These are phyloP conservation scores for Venturia canescens DNA, from an alignment of 1,140 invertebrate species.

Conservation along the genomic window DNA sequence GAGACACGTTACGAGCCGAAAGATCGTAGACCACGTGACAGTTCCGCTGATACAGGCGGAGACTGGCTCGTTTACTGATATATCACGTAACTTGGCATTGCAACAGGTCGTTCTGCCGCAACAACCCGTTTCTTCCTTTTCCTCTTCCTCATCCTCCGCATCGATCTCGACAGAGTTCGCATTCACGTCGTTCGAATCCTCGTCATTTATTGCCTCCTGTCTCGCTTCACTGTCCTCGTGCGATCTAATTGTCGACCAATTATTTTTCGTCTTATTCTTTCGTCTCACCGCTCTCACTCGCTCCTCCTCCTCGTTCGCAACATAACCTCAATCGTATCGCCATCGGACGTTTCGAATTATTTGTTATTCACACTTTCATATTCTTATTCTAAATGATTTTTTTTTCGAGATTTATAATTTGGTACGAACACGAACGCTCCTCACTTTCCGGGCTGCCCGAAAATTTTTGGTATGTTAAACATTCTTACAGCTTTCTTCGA, in stretches of 20 bases:
- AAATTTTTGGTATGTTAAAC: too few relatives aligned
- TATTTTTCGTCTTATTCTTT: constrained; percentile 2
- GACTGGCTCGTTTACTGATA: constrained; percentile 59
- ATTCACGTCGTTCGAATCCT: not conserved
- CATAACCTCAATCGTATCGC: not conserved
- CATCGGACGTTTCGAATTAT: not conserved
- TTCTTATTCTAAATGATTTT: not conserved
- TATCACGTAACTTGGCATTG: constrained; percentile 57
- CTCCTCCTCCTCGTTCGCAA: not conserved
- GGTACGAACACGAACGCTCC: not conserved
- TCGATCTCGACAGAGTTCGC: constrained; percentile 11
- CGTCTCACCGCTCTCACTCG: too few relatives aligned
- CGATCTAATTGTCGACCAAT: constrained; percentile 25
- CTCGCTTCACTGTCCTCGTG: not conserved
- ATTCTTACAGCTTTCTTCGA: too few relatives aligned
- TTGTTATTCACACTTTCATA: not conserved
- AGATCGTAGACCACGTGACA: constrained; percentile 63
- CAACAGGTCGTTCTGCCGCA: constrained; percentile 66
- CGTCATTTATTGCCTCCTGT: not conserved
- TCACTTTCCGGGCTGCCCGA: not conserved
- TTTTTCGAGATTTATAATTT: not conserved
- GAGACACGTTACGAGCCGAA: constrained; percentile 55
- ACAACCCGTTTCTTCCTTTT: constrained; percentile 59
- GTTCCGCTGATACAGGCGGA: constrained; percentile 35
- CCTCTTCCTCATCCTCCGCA: constrained; percentile 39